Evolutionary conservation across 2,113 vertebrate genomes (phyloP).

Genomic region (Carlito syrichta): DNA sequence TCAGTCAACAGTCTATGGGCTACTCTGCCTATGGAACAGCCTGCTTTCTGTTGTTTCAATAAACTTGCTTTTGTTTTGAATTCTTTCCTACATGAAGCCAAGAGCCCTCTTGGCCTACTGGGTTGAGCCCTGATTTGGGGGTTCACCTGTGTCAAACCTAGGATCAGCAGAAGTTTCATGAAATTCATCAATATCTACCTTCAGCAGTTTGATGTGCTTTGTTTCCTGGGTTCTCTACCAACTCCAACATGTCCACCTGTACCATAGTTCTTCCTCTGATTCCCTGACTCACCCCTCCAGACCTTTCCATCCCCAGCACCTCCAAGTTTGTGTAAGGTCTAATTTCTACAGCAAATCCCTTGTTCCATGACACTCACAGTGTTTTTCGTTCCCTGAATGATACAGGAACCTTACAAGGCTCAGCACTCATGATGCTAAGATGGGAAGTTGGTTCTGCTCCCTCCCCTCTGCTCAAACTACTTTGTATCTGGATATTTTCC

Average conservation of each 20-base stretch:
- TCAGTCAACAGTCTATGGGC: no score
- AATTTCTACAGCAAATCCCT: neutral
- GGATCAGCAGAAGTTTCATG: neutral
- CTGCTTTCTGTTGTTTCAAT: no score
- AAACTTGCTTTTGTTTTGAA: no score
- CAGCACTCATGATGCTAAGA: neutral
- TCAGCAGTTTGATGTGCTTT: accelerated
- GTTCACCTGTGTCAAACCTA: no score
- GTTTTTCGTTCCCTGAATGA: neutral
- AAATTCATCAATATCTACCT: neutral
- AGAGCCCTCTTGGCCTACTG: no score
- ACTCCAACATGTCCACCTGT: neutral
- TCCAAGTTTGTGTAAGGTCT: neutral
- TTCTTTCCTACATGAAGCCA: no score
- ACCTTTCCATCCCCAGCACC: neutral
- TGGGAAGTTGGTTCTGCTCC: neutral
- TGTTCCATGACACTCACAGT: accelerated
- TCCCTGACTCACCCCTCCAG: no score
- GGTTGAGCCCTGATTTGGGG: no score
- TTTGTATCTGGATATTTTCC: neutral
- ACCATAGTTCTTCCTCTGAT: neutral
- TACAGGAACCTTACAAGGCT: neutral
- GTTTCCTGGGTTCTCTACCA: neutral
- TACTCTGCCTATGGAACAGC: no score
- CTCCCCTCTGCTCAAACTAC: neutral